Conservation (phyloP, 2,113 vertebrate genomes). For the Nothocercus nigrocapillus region DNA sequence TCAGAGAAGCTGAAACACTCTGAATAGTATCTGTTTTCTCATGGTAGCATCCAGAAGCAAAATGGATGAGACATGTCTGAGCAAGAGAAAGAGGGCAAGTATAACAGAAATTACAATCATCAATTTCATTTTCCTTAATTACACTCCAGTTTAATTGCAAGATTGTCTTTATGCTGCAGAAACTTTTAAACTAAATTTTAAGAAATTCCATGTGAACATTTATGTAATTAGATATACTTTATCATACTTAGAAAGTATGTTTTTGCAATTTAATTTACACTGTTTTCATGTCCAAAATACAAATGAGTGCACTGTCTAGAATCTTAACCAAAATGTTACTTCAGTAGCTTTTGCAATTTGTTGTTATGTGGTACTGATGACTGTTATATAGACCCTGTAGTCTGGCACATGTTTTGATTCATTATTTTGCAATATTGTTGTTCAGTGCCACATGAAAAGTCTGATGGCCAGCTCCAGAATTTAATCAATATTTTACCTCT, state of each 20-base stretch:
- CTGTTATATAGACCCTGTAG: accelerated
- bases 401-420: not conserved
- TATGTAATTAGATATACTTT: not conserved
- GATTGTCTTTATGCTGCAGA: not conserved
- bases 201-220: not conserved
- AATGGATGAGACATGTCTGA: not conserved
- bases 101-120: not conserved
- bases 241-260: not conserved
- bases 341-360: not conserved
- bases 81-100: not conserved
- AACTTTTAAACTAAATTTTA: not conserved
- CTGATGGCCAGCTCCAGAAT: not conserved
- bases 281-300: not conserved
- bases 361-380: not conserved
- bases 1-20: not conserved
- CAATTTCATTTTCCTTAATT: not conserved
- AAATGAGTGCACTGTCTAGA: not conserved
- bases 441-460: not conserved
- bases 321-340: not conserved
- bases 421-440: not conserved
- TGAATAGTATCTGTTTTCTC: no score
- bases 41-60: not conserved
- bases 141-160: not conserved
- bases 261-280: not conserved
- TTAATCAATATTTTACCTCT: not conserved